Percentiles rank a stretch among this genome's conserved stretches.
Evolutionary conservation across 2,888 invertebrate genomes (phyloP).

Genomic region (Tachina fera): DNA sequence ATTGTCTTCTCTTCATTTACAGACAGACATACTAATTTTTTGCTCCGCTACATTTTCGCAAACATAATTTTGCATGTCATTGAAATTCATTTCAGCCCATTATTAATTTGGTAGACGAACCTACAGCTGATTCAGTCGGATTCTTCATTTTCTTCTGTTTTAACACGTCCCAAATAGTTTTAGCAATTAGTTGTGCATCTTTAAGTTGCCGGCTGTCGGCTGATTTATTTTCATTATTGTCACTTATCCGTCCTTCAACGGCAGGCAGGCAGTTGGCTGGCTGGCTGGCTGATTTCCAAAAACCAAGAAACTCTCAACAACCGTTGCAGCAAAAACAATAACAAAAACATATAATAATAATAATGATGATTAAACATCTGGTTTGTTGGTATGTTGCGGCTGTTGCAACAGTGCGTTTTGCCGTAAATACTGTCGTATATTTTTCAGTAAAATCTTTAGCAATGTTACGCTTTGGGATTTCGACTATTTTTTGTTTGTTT

Average conservation of each 20-base stretch:
- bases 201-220: constrained; percentile 47
- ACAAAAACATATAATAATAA: not conserved
- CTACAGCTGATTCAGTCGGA: constrained; percentile 54
- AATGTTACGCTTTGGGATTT: constrained; percentile 66
- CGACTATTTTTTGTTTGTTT: constrained; percentile 24
- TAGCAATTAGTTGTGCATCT: constrained; percentile 56
- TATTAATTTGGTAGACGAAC: constrained; percentile 56
- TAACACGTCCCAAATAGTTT: constrained; percentile 25
- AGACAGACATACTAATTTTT: no score
- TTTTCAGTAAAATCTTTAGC: constrained; percentile 43
- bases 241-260: constrained; percentile 5
- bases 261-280: not conserved
- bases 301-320: constrained; percentile 28
- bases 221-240: constrained; percentile 22
- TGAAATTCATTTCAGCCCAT: constrained; percentile 69
- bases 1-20: constrained; percentile 5
- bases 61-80: constrained; percentile 56
- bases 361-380: constrained; percentile 43
- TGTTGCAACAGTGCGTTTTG: not conserved
- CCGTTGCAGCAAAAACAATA: not conserved
- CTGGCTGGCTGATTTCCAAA: constrained; percentile 52
- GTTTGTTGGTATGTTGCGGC: constrained; percentile 17
- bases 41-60: constrained; percentile 13
- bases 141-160: constrained; percentile 30
- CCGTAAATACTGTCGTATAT: not conserved